Evolutionary conservation across 2,888 invertebrate genomes (phyloP).

Genomic region (Pimpla rufipes): DNA sequence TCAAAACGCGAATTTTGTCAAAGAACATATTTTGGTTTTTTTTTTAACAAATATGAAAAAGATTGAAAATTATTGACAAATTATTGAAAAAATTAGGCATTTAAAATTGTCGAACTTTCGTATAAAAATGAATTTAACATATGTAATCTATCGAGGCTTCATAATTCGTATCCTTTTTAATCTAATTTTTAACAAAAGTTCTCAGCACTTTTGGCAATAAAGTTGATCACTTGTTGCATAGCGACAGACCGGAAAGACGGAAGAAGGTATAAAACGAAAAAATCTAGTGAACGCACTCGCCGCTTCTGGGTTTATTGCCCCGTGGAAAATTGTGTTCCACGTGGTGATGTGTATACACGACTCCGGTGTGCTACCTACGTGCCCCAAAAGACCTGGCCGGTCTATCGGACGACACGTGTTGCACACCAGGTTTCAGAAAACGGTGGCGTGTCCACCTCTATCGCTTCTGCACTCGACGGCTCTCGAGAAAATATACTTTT

Average conservation of each 20-base stretch:
- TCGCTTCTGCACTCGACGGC: not conserved
- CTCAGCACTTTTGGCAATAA: not conserved
- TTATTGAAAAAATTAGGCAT: too few relatives aligned
- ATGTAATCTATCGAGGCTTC: too few relatives aligned
- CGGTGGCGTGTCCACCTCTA: not conserved
- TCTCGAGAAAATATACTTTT: slow-evolving; percentile 31
- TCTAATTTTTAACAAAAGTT: not conserved
- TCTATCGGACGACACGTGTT: slow-evolving; percentile 65
- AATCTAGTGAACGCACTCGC: not conserved
- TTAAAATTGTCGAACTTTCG: too few relatives aligned
- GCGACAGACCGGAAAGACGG: slow-evolving; percentile 12
- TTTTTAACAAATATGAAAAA: too few relatives aligned
- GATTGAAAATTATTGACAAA: too few relatives aligned
- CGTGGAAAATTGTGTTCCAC: slow-evolving; percentile 40
- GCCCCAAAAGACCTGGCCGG: slow-evolving; percentile 38
- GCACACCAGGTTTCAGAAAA: slow-evolving; percentile 58
- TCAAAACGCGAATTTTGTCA: too few relatives aligned
- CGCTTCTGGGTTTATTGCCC: slow-evolving; percentile 55
- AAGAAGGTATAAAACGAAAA: not conserved
- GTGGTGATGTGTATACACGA: slow-evolving; percentile 20
- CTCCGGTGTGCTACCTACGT: slow-evolving; percentile 57
- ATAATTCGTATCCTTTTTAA: too few relatives aligned
- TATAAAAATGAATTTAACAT: too few relatives aligned
- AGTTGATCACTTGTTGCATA: not conserved
- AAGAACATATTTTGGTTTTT: too few relatives aligned